Evolutionary conservation across 2,888 invertebrate genomes (phyloP).

Genomic region (Caradrina clavipalpis): DNA sequence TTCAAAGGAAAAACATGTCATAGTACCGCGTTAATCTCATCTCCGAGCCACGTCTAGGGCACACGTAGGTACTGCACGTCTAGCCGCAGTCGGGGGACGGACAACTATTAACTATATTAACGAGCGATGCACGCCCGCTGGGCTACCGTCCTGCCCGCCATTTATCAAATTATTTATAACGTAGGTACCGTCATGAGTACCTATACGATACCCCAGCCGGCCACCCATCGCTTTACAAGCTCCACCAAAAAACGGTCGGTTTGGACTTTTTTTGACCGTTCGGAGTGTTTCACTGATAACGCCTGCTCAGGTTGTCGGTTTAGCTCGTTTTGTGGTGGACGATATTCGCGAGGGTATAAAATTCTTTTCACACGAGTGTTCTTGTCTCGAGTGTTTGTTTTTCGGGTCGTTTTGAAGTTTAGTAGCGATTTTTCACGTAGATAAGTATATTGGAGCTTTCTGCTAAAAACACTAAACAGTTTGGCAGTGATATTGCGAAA

Average conservation of each 20-base stretch:
- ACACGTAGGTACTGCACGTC: conserved; percentile 10
- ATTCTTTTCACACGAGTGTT: conserved; percentile 18
- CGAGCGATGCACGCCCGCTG: conserved; percentile 79
- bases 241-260: conserved; percentile 65
- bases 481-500: not conserved
- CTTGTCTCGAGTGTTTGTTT: not conserved
- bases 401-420: not conserved
- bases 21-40: conserved; percentile 17
- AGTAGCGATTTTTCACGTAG: not conserved
- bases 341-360: conserved; percentile 27
- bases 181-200: conserved; percentile 45
- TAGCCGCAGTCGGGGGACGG: conserved; percentile 65
- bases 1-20: conserved; percentile 31
- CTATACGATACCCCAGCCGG: conserved; percentile 32
- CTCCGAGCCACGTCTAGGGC: conserved; percentile 29
- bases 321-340: conserved; percentile 32
- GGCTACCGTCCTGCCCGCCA: conserved; percentile 78
- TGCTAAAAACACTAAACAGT: not conserved
- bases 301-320: conserved; percentile 37
- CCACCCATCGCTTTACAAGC: conserved; percentile 76
- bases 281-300: conserved; percentile 53
- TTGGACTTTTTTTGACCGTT: conserved; percentile 51
- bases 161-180: conserved; percentile 86
- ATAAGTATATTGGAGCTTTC: not conserved
- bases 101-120: conserved; percentile 79